A percentile compares a stretch with the other conserved stretches of the same genome.
Conservation (phyloP, 2,888 invertebrate species). For the Sarcophaga subvicina region DNA sequence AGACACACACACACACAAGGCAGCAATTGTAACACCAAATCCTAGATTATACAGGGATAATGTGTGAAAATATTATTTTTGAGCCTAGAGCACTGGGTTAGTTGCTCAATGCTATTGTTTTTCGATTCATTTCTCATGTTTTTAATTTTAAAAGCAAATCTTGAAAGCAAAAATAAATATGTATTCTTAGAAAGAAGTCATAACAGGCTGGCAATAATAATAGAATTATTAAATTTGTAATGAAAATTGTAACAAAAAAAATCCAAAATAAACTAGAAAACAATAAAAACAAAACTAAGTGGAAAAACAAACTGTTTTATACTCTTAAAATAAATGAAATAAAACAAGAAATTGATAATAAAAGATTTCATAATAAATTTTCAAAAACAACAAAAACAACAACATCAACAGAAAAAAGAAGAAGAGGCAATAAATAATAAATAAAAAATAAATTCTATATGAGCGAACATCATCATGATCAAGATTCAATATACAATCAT, state of each 20-base stretch:
- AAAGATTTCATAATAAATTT: constrained; percentile 59
- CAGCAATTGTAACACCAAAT: too few relatives aligned
- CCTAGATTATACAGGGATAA: too few relatives aligned
- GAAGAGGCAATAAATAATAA: constrained; percentile 29
- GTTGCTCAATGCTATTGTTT: too few relatives aligned
- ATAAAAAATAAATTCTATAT: constrained; percentile 36
- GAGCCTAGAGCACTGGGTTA: too few relatives aligned
- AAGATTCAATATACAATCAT: background rate
- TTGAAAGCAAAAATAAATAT: too few relatives aligned
- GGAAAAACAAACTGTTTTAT: background rate
- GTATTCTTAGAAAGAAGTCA: background rate
- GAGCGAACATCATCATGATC: constrained; percentile 17
- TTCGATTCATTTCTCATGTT: too few relatives aligned
- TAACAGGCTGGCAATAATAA: constrained; percentile 16
- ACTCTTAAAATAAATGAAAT: constrained; percentile 16
- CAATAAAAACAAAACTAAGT: constrained; percentile 5
- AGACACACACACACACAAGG: too few relatives aligned
- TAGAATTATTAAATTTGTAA: constrained; percentile 53
- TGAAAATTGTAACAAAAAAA: constrained; percentile 32
- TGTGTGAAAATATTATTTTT: too few relatives aligned
- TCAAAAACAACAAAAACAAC: background rate
- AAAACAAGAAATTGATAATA: constrained; percentile 48
- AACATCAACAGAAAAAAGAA: constrained; percentile 5
- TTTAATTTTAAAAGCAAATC: too few relatives aligned
- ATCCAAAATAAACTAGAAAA: constrained; percentile 1